Evolutionary conservation across 2,888 invertebrate genomes (phyloP).

Genomic region (Volucella bombylans): DNA sequence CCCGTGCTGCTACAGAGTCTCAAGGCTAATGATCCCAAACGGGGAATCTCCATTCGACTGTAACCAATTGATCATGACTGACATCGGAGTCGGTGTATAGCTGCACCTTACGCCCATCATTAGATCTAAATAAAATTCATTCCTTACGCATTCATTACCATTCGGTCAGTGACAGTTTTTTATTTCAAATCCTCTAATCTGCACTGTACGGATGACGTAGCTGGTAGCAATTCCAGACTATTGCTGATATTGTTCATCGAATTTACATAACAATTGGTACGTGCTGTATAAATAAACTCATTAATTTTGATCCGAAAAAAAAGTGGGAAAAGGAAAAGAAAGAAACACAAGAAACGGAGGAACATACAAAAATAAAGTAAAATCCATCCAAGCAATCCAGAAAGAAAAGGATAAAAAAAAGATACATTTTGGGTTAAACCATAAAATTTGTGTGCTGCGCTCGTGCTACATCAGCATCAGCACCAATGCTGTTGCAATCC

Average conservation of each 20-base stretch:
- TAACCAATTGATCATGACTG: constrained; percentile 47
- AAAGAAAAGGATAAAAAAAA: no score
- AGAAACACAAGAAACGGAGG: constrained; percentile 19
- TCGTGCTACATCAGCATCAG: constrained; percentile 64
- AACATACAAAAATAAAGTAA: constrained; percentile 15
- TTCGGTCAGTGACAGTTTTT: constrained; percentile 52
- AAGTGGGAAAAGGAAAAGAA: not conserved
- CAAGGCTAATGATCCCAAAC: constrained; percentile 61
- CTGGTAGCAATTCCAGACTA: no score
- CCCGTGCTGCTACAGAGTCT: constrained; percentile 22
- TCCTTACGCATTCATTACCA: constrained; percentile 13
- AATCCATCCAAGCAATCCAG: constrained; percentile 34
- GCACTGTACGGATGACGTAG: not conserved
- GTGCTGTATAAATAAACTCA: constrained; percentile 72
- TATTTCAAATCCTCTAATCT: constrained; percentile 44
- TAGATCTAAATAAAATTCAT: constrained; percentile 27
- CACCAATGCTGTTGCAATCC: constrained; percentile 36
- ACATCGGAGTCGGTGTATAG: constrained; percentile 41
- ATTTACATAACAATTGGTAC: constrained; percentile 58
- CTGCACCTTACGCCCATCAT: constrained; percentile 59
- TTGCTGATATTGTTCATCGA: no score
- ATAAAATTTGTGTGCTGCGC: constrained; percentile 59
- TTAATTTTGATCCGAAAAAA: constrained; percentile 50
- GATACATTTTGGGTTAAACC: not conserved
- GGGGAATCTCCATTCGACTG: constrained; percentile 45